phyloP scores from a whole-genome alignment of 2,888 invertebrate species.

The Holacanthella duospinosa region DNA sequence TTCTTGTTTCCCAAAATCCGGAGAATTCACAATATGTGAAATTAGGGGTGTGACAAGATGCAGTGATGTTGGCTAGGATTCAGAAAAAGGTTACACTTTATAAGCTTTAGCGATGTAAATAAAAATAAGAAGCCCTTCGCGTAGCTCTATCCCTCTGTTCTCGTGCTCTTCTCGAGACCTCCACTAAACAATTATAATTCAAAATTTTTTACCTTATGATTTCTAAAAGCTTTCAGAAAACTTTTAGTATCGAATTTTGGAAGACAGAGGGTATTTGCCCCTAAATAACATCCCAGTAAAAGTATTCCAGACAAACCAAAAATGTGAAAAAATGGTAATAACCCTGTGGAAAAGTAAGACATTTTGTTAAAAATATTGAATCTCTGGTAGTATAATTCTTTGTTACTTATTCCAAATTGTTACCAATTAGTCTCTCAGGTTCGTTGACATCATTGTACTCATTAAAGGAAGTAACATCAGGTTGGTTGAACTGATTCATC shows the following conservation, averaged over 20 bases:
- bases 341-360: constrained; percentile 2
- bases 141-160: too few species aligned
- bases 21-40: constrained; percentile 60
- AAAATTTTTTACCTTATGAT: constrained; percentile 15
- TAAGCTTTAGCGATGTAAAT: not conserved
- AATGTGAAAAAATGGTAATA: constrained; percentile 34
- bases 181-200: too few species aligned
- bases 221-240: constrained; percentile 24
- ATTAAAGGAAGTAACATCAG: constrained; percentile 11
- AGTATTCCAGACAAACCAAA: constrained; percentile 25
- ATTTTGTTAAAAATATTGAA: not conserved
- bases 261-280: constrained; percentile 21
- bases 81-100: not conserved
- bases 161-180: too few species aligned
- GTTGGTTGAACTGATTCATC: constrained; percentile 16
- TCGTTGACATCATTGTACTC: constrained; percentile 10
- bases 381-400: too few species aligned
- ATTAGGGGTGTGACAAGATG: constrained; percentile 63
- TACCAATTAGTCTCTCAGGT: constrained; percentile 27
- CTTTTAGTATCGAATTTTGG: constrained; percentile 27
- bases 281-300: constrained; percentile 16
- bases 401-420: too few species aligned
- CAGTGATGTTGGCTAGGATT: constrained; percentile 19
- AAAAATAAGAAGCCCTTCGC: too few species aligned
- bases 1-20: constrained; percentile 56